Conservation (phyloP, 2,888 invertebrate genomes). For the Perizoma flavofasciatum region DNA sequence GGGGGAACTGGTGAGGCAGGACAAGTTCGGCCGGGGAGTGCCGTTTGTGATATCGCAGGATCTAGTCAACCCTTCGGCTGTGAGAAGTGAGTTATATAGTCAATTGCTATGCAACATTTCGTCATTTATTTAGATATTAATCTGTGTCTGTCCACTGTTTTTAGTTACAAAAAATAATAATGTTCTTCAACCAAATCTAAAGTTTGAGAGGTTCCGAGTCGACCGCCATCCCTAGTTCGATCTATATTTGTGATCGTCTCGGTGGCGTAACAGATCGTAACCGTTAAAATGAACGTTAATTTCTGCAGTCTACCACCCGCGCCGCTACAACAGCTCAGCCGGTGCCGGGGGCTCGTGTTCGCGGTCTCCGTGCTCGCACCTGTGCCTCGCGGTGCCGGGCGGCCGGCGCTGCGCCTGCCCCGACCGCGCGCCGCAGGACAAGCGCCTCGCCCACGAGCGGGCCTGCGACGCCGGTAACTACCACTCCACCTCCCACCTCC, state of each 20-base stretch:
- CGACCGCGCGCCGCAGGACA: constrained; percentile 84
- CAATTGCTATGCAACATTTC: too few species aligned
- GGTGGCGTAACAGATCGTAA: too few species aligned
- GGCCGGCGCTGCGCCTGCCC: constrained; percentile 97
- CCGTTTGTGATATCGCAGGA: constrained; percentile 92
- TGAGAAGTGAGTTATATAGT: constrained; percentile 85
- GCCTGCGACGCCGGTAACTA: constrained; percentile 89
- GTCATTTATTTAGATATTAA: too few species aligned
- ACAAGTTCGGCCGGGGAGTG: constrained; percentile 98
- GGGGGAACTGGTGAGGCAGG: constrained; percentile 94
- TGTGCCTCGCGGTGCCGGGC: constrained; percentile 95
- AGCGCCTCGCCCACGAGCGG: constrained; percentile 85
- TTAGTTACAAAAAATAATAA: too few species aligned
- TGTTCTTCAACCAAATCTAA: too few species aligned
- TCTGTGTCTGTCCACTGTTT: too few species aligned
- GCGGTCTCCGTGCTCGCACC: constrained; percentile 91
- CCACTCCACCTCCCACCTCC: too few species aligned
- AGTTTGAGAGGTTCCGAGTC: too few species aligned
- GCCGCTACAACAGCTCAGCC: constrained; percentile 91
- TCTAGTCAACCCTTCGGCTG: constrained; percentile 92
- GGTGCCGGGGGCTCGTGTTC: constrained; percentile 77
- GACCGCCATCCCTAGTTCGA: too few species aligned
- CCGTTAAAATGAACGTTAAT: too few species aligned
- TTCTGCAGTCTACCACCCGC: constrained; percentile 88
- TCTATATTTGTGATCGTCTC: too few species aligned